Evolutionary conservation across 2,113 vertebrate genomes (phyloP), one percentile per base, ranked within the genome.

Genomic region (Mormoops blainvillei): DNA sequence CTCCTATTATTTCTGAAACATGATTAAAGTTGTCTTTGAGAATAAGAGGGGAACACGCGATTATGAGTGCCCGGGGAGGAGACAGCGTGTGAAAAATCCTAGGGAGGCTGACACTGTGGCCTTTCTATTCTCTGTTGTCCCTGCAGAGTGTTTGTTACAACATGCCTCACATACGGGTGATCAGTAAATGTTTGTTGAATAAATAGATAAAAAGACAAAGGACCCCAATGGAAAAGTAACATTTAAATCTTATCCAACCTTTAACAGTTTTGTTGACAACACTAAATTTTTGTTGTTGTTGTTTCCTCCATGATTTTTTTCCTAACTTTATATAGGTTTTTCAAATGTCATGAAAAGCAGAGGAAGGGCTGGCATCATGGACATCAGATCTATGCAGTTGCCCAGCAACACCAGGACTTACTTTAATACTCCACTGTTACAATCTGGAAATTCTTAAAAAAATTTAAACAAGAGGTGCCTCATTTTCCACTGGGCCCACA

Each of bases 141-240:
- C 7, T 73, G 2, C 5, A 38, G 18, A 58, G 28, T 2, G 5
- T 41, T 65, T 3, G 6, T 36, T 65, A n/a, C 13, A 7, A 6
- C 16, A 43, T 73, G 19, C 24, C 0, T 61, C 36, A 3, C 5
- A 63, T 13, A 31, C 4, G 2, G 2, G 4, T 52, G 13, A 1
- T 89, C 19, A 80, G 9, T 41, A n/a, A 52, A 58, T 19, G 24
- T 10, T 19, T 65, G 20, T n/a, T 84, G 22, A 70, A 58, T 78
- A 36, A 71, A 45, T 36, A 67, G 31, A 3, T n/a, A 26, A 65
- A 85, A 88, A 77, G 16, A 67, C 4, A 67, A 87, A 91, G 43
- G 2, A 63, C 2, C 18, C 31, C 15, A 33, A 90, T 36, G 56
- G 13, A 88, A 84, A 90, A 68, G 5, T 45, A 9, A 61, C 36